Evolutionary conservation across 1,140 invertebrate genomes (phyloP).

Genomic region (Hyposmocoma kahamanoa): DNA sequence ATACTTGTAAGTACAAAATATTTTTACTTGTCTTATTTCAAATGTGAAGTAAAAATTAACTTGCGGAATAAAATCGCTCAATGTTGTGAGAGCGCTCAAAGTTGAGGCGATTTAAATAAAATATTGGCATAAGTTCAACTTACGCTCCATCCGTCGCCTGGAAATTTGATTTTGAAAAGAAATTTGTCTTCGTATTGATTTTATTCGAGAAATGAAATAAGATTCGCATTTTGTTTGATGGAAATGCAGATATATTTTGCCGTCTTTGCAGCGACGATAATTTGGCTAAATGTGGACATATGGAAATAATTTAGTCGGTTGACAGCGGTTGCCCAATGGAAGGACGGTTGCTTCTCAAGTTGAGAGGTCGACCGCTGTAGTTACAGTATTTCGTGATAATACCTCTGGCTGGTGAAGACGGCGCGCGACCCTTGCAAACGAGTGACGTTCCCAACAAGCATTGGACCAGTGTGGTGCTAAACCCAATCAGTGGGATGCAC

Average conservation of each 20-base stretch:
- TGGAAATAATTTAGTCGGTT: neutral
- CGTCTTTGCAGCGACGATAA: neutral
- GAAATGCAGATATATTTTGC: neutral
- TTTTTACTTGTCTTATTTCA: constrained; percentile 4
- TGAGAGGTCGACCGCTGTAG: no score
- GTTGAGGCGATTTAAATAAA: constrained; percentile 42
- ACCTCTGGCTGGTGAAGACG: no score
- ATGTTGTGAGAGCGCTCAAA: constrained; percentile 23
- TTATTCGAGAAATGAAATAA: neutral
- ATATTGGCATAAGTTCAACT: constrained; percentile 43
- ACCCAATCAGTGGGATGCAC: no score
- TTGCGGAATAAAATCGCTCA: constrained; percentile 27
- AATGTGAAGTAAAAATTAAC: constrained; percentile 18
- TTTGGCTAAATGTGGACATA: neutral
- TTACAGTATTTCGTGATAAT: no score
- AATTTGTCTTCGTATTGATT: constrained; percentile 25
- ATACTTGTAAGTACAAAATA: no score
- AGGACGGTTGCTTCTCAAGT: neutral
- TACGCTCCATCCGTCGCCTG: constrained; percentile 25
- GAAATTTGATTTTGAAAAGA: constrained; percentile 42
- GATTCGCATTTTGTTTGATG: neutral
- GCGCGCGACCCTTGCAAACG: no score
- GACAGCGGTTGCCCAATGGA: neutral
- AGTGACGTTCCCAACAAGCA: no score
- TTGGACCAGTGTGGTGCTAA: no score